A percentile compares a stretch with the other conserved stretches of the same genome.
Evolutionary conservation across 1,140 invertebrate species (phyloP).

Genomic region (Yoshiicerus persimilis): DNA sequence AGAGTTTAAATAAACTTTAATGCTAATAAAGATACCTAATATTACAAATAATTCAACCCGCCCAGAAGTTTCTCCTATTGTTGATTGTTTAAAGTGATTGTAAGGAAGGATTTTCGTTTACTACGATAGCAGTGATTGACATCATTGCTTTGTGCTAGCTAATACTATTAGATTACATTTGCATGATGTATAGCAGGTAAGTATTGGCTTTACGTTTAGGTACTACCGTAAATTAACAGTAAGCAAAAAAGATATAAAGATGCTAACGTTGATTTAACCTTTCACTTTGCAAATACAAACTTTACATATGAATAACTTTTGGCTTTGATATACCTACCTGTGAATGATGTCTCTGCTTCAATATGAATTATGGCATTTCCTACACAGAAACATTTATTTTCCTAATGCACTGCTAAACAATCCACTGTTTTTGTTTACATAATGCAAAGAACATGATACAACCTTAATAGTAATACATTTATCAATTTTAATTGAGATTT

Average conservation of each 20-base stretch:
- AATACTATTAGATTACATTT: not conserved
- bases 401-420: no score
- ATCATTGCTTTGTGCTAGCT: not conserved
- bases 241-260: not conserved
- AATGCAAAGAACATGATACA: no score
- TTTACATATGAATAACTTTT: no score
- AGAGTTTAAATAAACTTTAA: not conserved
- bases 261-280: constrained; percentile 1
- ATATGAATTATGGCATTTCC: no score
- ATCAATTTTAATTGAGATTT: no score
- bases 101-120: not conserved
- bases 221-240: not conserved
- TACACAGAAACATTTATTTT: no score
- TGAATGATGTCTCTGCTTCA: no score
- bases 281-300: not conserved
- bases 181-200: not conserved
- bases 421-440: no score
- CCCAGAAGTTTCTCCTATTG: constrained; percentile 19
- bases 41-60: not conserved
- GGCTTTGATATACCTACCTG: no score
- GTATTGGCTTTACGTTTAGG: not conserved
- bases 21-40: not conserved
- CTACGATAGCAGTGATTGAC: not conserved
- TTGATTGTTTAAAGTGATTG: constrained; percentile 15
- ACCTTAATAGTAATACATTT: no score